Percentiles rank a stretch among this genome's conserved stretches.
Conservation (phyloP, 2,113 vertebrate genomes). For the Sisor rabdophorus region DNA sequence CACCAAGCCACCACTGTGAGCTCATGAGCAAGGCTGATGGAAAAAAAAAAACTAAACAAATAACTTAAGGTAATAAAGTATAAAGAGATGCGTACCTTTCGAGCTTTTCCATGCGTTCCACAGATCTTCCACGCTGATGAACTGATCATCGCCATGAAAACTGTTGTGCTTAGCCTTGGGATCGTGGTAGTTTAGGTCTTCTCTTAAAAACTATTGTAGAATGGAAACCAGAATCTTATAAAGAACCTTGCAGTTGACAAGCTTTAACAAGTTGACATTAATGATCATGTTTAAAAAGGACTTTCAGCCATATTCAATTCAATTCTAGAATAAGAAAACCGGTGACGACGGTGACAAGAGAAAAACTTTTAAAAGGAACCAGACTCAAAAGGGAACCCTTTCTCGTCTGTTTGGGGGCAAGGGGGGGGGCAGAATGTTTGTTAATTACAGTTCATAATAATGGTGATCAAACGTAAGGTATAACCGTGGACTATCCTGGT, state of each 20-base stretch:
- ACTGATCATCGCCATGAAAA: constrained; percentile 95
- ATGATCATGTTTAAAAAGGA: background rate
- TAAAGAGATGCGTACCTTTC: constrained; percentile 73
- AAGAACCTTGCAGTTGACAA: background rate
- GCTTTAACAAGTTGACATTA: background rate
- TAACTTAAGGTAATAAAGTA: background rate
- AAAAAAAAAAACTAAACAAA: background rate
- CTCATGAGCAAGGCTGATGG: no score
- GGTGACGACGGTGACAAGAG: no score
- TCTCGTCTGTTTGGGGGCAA: no score
- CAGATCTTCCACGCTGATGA: constrained; percentile 95
- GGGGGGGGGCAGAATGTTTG: no score
- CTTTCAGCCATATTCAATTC: background rate
- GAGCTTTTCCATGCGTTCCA: constrained; percentile 95
- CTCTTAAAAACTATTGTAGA: constrained; percentile 87
- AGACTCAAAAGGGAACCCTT: no score
- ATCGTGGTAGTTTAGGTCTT: constrained; percentile 96
- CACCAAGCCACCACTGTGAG: no score
- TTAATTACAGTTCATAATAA: no score
- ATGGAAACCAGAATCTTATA: background rate
- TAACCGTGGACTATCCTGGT: background rate
- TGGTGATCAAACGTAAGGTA: no score
- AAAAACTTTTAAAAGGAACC: no score
- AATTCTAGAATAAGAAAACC: no score
- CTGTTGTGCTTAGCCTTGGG: constrained; percentile 94